Base-by-base conservation (phyloP, 2,888 invertebrate genomes). In the Allolobophora icterica region DNA sequence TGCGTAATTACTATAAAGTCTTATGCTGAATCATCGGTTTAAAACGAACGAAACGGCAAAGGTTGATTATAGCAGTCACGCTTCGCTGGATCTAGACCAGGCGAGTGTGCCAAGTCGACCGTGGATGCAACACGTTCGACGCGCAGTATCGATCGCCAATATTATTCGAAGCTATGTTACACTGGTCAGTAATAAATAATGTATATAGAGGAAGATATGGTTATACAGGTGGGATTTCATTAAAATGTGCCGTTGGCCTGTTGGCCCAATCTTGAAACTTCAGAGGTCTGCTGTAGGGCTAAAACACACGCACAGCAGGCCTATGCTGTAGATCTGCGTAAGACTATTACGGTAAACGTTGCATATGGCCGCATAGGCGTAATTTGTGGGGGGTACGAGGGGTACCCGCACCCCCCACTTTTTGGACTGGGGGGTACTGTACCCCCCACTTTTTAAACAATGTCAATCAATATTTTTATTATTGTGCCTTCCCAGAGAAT, bases 111-210 rank as follows among this genome's bases (percentile, higher is more conserved):
- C 71, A 71, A 71, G n/a, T 71, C 71, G 6, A 71, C 71, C 71
- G 71, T 71, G n/a, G 21, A 71, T n/a, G 71, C 71, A 71, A 71
- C n/a, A 71, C 71, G 71, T 71, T 71, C 71, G 71, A 71, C 71
- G 30, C 71, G 3, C 71, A 0, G 71, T n/a, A 71, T 71, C n/a
- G 71, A 71, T 71, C 71, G 8, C 8, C 71, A n/a, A 71, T 71
- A 71, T 71, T n/a, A 71, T 30, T 71, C n/a, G 71, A 71, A 71
- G 11, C 24, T 21, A 52, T 71, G n/a, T 71, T 71, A 71, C 71
- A n/a, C 71, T n/a, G 71, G 71, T 71, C 71, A 71, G n/a, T n/a
- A 71, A 71, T 71, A 71, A 71, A 71, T 71, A 71, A 71, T n/a
- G 30, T 71, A 71, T 71, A 71, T 11, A 17, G n/a, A 30, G 30